phyloP scores from a whole-genome alignment of 2,888 invertebrate species.

The Stictocephala bisonia region DNA sequence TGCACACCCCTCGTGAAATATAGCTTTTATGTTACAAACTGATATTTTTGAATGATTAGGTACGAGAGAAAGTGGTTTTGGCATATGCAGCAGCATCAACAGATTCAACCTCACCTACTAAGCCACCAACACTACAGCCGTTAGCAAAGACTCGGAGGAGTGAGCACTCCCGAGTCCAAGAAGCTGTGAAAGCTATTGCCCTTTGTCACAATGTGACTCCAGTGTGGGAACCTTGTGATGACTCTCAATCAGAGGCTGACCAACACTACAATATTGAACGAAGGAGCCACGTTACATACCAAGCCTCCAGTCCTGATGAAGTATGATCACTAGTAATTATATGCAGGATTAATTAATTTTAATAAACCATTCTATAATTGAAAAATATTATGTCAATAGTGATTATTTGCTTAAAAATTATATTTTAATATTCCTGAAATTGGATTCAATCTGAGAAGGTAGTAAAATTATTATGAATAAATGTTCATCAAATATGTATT shows the following conservation, averaged over 20 bases:
- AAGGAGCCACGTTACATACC: constrained; percentile 66
- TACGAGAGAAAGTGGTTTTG: constrained; percentile 66
- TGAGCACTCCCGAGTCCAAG: constrained; percentile 81
- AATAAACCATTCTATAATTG: neutral
- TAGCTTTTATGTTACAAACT: too few relatives aligned
- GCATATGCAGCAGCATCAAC: constrained; percentile 62
- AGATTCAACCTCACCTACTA: constrained; percentile 46
- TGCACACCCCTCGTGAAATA: too few relatives aligned
- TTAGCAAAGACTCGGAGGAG: constrained; percentile 72
- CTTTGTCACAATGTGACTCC: constrained; percentile 99
- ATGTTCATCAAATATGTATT: too few relatives aligned
- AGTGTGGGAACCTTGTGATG: constrained; percentile 76
- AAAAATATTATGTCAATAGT: too few relatives aligned
- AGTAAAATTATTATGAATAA: too few relatives aligned
- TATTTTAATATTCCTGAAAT: too few relatives aligned
- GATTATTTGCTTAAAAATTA: too few relatives aligned
- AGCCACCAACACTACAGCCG: constrained; percentile 23
- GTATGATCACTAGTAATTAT: constrained; percentile 62
- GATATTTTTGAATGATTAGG: constrained; percentile 61
- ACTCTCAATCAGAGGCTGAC: constrained; percentile 70
- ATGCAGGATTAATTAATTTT: too few relatives aligned
- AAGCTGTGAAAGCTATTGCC: constrained; percentile 93
- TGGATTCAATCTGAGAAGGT: too few relatives aligned
- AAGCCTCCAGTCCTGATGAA: constrained; percentile 83
- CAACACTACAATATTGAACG: constrained; percentile 64